Evolutionary conservation across 1,140 invertebrate species (phyloP).

Genomic region (Arion vulgaris): DNA sequence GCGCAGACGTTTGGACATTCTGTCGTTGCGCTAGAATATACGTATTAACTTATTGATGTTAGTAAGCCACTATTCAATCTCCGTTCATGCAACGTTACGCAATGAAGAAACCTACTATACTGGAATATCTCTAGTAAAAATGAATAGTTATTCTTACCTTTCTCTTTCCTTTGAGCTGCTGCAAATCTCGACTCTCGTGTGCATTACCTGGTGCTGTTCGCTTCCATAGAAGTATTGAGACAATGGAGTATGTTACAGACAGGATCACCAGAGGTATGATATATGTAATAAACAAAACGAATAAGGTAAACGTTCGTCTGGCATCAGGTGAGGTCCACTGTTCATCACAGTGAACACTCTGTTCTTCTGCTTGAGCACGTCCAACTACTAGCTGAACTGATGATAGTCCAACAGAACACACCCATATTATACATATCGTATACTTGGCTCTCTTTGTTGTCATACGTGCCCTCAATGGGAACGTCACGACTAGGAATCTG

Average conservation of each 20-base stretch:
- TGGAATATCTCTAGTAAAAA: too few relatives aligned
- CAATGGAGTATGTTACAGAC: conserved; percentile 73
- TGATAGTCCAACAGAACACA: conserved; percentile 69
- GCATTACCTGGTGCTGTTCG: conserved; percentile 75
- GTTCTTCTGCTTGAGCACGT: conserved; percentile 56
- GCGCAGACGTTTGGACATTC: too few relatives aligned
- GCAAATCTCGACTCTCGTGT: conserved; percentile 72
- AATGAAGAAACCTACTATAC: too few relatives aligned
- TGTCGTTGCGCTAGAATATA: too few relatives aligned
- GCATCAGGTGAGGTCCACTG: conserved; percentile 53
- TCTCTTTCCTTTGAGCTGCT: conserved; percentile 73
- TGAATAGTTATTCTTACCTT: conserved; percentile 72
- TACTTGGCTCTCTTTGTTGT: conserved; percentile 57
- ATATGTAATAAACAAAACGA: conserved; percentile 75
- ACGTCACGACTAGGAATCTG: conserved; percentile 64
- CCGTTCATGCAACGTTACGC: too few relatives aligned
- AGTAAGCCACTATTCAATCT: too few relatives aligned
- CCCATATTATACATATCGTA: conserved; percentile 74
- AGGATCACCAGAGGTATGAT: conserved; percentile 74
- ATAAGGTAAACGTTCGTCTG: conserved; percentile 72
- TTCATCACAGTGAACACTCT: conserved; percentile 53
- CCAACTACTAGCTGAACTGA: conserved; percentile 73
- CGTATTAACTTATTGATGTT: too few relatives aligned
- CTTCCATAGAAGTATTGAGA: conserved; percentile 70
- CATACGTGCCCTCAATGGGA: conserved; percentile 60